phyloP scores from a whole-genome alignment of 2,888 invertebrate species.

The Latheticus oryzae region DNA sequence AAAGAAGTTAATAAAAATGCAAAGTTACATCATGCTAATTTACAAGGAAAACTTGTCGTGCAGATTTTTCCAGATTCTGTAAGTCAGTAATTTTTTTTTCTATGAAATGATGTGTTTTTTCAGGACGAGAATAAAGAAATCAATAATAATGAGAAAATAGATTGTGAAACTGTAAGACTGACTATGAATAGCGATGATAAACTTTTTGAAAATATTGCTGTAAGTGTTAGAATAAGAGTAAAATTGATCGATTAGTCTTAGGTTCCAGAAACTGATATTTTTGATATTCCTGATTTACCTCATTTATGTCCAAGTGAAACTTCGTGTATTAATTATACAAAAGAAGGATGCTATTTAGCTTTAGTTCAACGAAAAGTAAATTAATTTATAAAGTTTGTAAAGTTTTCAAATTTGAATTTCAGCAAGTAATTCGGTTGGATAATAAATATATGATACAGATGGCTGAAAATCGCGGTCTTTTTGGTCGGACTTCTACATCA shows the following conservation, averaged over 20 bases:
- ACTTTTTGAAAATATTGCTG: conserved; percentile 48
- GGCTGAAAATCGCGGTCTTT: conserved; percentile 83
- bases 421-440: conserved; percentile 81
- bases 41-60: conserved; percentile 58
- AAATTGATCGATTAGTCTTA: conserved; percentile 54
- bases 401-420: conserved; percentile 36
- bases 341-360: conserved; percentile 76
- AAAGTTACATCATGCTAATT: conserved; percentile 73
- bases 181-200: conserved; percentile 48
- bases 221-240: conserved; percentile 34
- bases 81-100: background rate
- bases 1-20: conserved; percentile 79
- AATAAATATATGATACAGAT: conserved; percentile 87
- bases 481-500: conserved; percentile 66
- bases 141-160: conserved; percentile 55
- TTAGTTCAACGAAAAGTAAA: conserved; percentile 75
- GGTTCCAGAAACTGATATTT: conserved; percentile 79
- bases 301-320: conserved; percentile 70
- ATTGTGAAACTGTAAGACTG: conserved; percentile 18
- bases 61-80: conserved; percentile 16
- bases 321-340: conserved; percentile 64
- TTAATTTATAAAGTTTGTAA: conserved; percentile 3
- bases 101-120: background rate
- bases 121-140: conserved; percentile 50
- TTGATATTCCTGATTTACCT: conserved; percentile 73